Percentiles rank a stretch among this genome's conserved stretches.
phyloP scores from a whole-genome alignment of 2,113 vertebrate species.

The Argyrosomus japonicus region DNA sequence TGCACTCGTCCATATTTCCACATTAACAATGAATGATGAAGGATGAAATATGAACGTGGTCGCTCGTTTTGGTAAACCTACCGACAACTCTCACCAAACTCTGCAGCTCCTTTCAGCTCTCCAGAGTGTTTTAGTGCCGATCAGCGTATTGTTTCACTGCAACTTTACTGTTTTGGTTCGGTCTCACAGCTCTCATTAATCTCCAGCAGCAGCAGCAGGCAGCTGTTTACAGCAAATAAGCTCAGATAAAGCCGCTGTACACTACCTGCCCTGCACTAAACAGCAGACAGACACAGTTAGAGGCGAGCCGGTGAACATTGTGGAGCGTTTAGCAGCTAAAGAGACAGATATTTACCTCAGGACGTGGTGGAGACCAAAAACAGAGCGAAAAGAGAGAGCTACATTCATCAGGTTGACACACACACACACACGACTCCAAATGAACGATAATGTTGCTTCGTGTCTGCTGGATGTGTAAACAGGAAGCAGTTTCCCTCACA shows the following conservation, averaged over 20 bases:
- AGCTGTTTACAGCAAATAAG: background rate
- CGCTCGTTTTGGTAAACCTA: background rate
- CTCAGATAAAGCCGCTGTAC: background rate
- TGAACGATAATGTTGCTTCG: background rate
- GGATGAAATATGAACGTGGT: background rate
- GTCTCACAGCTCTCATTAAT: conserved; percentile 25
- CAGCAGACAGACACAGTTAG: background rate
- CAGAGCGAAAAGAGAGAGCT: background rate
- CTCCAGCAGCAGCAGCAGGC: background rate
- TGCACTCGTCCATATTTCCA: background rate
- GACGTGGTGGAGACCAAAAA: conserved; percentile 1
- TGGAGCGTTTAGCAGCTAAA: background rate
- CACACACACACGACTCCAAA: background rate
- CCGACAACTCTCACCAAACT: background rate
- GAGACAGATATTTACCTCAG: background rate
- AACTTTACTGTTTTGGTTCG: conserved; percentile 7
- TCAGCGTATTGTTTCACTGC: background rate
- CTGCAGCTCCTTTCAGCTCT: background rate
- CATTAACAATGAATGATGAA: background rate
- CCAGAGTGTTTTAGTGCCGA: background rate
- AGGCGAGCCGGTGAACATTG: background rate
- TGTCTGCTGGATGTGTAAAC: background rate
- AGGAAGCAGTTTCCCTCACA: no score
- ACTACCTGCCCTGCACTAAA: background rate
- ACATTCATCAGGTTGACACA: background rate